These are phyloP conservation scores for Peromyscus eremicus DNA, from an alignment of 2,797 vertebrate genomes.

Conservation along the genomic window DNA sequence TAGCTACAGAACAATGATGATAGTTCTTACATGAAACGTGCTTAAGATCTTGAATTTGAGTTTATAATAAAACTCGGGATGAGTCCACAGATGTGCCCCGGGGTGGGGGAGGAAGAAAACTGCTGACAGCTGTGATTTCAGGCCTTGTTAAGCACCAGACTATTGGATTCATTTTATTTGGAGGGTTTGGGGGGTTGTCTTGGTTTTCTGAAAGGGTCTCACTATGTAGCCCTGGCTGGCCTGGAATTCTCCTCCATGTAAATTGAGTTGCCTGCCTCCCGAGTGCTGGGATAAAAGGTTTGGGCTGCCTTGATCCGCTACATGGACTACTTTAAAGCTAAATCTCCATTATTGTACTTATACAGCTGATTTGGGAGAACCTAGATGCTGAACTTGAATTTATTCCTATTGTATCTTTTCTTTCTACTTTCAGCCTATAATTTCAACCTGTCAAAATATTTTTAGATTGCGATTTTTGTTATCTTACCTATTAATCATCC, in stretches of 20 bases:
- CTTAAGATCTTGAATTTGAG: conserved; percentile 54
- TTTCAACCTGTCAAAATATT: conserved; percentile 65
- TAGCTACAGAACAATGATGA: conserved; percentile 35
- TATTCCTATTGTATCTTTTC: conserved; percentile 43
- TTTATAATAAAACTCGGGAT: conserved; percentile 44
- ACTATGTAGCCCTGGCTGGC: background rate
- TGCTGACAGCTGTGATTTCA: conserved; percentile 37
- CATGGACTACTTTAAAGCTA: conserved; percentile 43
- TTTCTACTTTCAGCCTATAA: conserved; percentile 41
- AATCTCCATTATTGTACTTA: background rate
- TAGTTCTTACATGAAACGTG: conserved; percentile 49
- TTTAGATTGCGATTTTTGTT: conserved; percentile 58
- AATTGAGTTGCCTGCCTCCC: background rate
- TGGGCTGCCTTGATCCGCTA: background rate
- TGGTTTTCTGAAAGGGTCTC: background rate
- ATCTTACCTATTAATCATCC: conserved; percentile 59
- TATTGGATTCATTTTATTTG: background rate
- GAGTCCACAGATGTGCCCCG: conserved; percentile 25
- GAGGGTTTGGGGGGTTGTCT: background rate
- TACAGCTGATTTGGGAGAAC: background rate
- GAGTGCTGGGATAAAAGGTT: background rate
- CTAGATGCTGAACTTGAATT: conserved; percentile 8
- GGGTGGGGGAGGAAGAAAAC: background rate
- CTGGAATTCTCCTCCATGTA: background rate
- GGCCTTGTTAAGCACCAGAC: conserved; percentile 32